Evolutionary conservation across 1,140 invertebrate species (phyloP), one percentile per base, ranked within the genome.

Genomic region (Sweltsa coloradensis): DNA sequence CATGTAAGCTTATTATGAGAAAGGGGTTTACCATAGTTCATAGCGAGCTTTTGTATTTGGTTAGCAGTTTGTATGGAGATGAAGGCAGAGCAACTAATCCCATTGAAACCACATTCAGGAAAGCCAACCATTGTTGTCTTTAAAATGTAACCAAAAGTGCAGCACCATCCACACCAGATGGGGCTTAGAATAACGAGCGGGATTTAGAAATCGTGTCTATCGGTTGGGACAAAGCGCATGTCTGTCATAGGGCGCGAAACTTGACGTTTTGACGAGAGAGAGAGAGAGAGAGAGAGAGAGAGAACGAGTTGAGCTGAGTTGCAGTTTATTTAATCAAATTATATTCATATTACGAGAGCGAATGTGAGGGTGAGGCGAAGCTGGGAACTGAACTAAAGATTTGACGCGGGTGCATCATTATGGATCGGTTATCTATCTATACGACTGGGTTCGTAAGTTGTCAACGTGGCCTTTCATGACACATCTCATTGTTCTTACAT

Each of bases 1-100:
- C 37, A 40, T 40, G 37, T 40, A 40, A 40, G 37, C 37, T 40
- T 40, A 40, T 40, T 40, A 23, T n/a, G n/a, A n/a, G n/a, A n/a
- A n/a, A n/a, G n/a, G 37, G 19, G 19, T 40, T 40, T n/a, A 19
- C 19, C 37, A 3, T 19, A 23, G 37, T 40, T 19, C 18, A 40
- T 40, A 19, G 37, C 37, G 13, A 22, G 37, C 37, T 40, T 40
- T 40, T n/a, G n/a, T n/a, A n/a, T n/a, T n/a, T n/a, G n/a, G 37
- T 40, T 40, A 40, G 37, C 37, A 40, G n/a, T n/a, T n/a, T n/a
- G n/a, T n/a, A n/a, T n/a, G n/a, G n/a, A n/a, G n/a, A n/a, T n/a
- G n/a, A n/a, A 40, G 37, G 37, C 37, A n/a, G n/a, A n/a, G 37
- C 21, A 40, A 40, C 37, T 40, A 40, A 40, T 40, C 16, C 37